These are phyloP conservation scores for Notocelia uddmanniana DNA, from an alignment of 2,888 invertebrate genomes.

Conservation along the genomic window DNA sequence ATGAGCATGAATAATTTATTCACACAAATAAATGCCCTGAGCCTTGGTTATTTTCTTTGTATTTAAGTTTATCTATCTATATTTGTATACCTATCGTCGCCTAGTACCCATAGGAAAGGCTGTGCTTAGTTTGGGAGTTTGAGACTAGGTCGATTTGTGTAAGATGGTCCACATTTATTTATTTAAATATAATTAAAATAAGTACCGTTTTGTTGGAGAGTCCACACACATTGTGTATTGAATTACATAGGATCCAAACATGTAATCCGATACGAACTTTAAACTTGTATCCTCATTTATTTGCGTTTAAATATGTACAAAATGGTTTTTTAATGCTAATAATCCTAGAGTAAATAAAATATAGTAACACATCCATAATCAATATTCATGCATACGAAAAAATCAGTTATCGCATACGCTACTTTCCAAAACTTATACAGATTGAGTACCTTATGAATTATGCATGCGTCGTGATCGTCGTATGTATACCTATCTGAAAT, in stretches of 20 bases:
- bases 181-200: too few species aligned
- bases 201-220: background rate
- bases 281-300: slow-evolving; percentile 22
- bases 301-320: slow-evolving; percentile 20
- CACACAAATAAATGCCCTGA: too few species aligned
- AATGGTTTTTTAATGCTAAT: slow-evolving; percentile 27
- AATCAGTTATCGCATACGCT: slow-evolving; percentile 25
- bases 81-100: too few species aligned
- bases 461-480: too few species aligned
- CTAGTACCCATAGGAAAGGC: too few species aligned
- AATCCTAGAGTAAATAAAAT: slow-evolving; percentile 24
- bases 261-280: slow-evolving; percentile 23
- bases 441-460: slow-evolving; percentile 27
- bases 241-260: background rate
- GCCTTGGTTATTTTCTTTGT: too few species aligned
- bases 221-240: background rate
- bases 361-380: slow-evolving; percentile 7
- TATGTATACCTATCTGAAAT: slow-evolving; percentile 13
- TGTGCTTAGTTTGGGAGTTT: too few species aligned
- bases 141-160: too few species aligned
- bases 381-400: slow-evolving; percentile 36
- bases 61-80: too few species aligned
- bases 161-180: too few species aligned
- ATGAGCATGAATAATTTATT: too few species aligned
- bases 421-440: slow-evolving; percentile 40